These are phyloP conservation scores for Platichthys flesus DNA, from an alignment of 2,113 vertebrate species.

Conservation along the genomic window DNA sequence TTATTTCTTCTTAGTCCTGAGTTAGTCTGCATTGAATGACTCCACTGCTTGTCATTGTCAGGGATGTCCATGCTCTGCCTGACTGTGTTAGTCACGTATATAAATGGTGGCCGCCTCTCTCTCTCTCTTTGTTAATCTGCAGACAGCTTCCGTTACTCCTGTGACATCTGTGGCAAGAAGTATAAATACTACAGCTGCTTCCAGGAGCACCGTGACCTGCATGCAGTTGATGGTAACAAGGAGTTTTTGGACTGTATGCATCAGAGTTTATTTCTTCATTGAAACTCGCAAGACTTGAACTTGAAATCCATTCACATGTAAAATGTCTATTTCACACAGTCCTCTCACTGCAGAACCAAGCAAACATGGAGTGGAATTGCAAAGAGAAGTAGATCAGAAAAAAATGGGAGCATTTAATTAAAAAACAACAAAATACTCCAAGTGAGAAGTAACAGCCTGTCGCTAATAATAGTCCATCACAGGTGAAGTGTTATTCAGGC, in stretches of 20 bases:
- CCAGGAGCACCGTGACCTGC: slow-evolving; percentile 97
- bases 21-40: neutral
- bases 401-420: neutral
- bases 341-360: neutral
- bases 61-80: slow-evolving; percentile 7
- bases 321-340: slow-evolving; percentile 8
- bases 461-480: neutral
- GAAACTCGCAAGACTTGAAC: neutral
- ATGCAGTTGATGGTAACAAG: slow-evolving; percentile 93
- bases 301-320: neutral
- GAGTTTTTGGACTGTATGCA: slow-evolving; percentile 28
- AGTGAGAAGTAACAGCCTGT: neutral
- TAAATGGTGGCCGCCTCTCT: slow-evolving; percentile 18
- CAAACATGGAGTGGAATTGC: neutral
- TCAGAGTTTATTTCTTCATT: slow-evolving; percentile 15
- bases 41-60: neutral
- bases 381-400: slow-evolving; percentile 6
- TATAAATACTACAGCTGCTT: slow-evolving; percentile 99
- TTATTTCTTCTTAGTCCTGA: neutral
- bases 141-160: slow-evolving; percentile 98
- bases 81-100: neutral
- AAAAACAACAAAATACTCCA: neutral
- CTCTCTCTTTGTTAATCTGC: slow-evolving; percentile 65
- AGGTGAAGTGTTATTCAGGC: neutral
- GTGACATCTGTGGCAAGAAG: slow-evolving; percentile 99